phyloP scores from a whole-genome alignment of 2,113 vertebrate genomes.

The Cyprinodon tularosa region DNA sequence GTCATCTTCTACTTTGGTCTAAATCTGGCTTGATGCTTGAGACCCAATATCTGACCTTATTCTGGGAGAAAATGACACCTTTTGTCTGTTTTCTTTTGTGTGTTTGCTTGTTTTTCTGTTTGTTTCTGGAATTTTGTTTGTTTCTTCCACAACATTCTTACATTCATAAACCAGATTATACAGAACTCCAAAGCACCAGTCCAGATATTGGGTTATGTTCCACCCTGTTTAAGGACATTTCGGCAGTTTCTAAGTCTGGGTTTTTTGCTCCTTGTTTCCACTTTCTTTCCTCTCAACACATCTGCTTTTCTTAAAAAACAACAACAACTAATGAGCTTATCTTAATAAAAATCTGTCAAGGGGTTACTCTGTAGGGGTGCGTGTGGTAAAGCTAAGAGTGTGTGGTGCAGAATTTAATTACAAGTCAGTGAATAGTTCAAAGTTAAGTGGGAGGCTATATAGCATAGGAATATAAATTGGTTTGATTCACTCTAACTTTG shows the following conservation, averaged over 20 bases:
- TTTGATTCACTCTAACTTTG: constrained; percentile 41
- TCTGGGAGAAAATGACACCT: constrained; percentile 46
- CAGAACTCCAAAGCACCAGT: constrained; percentile 30
- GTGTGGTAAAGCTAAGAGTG: constrained; percentile 26
- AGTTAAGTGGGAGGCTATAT: constrained; percentile 50
- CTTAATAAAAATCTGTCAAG: constrained; percentile 54
- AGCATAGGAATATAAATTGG: constrained; percentile 28
- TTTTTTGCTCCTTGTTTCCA: constrained; percentile 12
- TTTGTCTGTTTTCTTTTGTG: constrained; percentile 7
- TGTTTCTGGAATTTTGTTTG: constrained; percentile 23
- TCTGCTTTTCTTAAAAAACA: constrained; percentile 56
- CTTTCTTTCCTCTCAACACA: constrained; percentile 22
- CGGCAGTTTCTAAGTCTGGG: constrained; percentile 1
- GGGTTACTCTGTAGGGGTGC: constrained; percentile 34
- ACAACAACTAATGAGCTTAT: constrained; percentile 49
- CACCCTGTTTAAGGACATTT: constrained; percentile 39
- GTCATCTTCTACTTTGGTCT: constrained; percentile 66
- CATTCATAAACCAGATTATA: constrained; percentile 19
- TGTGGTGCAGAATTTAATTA: constrained; percentile 57
- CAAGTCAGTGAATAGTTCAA: constrained; percentile 26
- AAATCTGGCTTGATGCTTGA: constrained; percentile 63
- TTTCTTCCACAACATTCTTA: constrained; percentile 14
- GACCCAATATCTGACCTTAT: constrained; percentile 68
- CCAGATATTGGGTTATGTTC: constrained; percentile 34
- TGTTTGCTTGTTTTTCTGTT: constrained; percentile 16